Conservation (phyloP, 1,140 invertebrate species). For the Papilio polyxenes region DNA sequence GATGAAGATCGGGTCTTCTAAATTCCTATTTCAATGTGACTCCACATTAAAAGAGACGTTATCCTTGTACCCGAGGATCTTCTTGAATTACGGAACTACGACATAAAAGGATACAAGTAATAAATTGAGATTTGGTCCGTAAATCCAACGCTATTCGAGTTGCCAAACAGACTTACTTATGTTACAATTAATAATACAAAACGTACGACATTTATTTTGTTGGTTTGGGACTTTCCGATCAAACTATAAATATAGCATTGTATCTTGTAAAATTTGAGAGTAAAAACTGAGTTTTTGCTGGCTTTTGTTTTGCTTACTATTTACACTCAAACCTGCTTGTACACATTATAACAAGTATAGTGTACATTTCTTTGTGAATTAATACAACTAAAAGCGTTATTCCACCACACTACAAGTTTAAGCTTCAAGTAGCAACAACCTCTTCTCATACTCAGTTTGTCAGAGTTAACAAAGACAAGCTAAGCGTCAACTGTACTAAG, state of each 20-base stretch:
- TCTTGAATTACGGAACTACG: slow-evolving; percentile 25
- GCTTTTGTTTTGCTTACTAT: too few relatives aligned
- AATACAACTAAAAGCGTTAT: too few relatives aligned
- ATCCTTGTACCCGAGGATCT: slow-evolving; percentile 26
- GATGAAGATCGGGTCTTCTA: not conserved
- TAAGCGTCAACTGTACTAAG: not conserved
- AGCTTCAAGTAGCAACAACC: not conserved
- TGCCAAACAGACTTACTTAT: not conserved
- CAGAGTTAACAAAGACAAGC: not conserved
- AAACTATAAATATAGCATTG: too few relatives aligned
- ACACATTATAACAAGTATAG: not conserved
- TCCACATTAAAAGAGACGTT: not conserved
- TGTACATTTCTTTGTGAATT: not conserved
- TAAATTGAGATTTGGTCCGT: slow-evolving; percentile 30
- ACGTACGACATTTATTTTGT: not conserved
- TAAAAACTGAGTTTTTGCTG: too few relatives aligned
- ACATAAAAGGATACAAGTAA: slow-evolving; percentile 17
- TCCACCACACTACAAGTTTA: not conserved
- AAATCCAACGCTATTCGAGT: not conserved
- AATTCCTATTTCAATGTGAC: not conserved
- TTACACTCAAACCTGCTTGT: too few relatives aligned
- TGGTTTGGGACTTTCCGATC: not conserved
- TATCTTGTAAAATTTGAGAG: too few relatives aligned
- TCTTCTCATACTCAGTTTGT: not conserved
- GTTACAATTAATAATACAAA: not conserved